Evolutionary conservation across 2,113 vertebrate genomes (phyloP).

Genomic region (Gadus macrocephalus): DNA sequence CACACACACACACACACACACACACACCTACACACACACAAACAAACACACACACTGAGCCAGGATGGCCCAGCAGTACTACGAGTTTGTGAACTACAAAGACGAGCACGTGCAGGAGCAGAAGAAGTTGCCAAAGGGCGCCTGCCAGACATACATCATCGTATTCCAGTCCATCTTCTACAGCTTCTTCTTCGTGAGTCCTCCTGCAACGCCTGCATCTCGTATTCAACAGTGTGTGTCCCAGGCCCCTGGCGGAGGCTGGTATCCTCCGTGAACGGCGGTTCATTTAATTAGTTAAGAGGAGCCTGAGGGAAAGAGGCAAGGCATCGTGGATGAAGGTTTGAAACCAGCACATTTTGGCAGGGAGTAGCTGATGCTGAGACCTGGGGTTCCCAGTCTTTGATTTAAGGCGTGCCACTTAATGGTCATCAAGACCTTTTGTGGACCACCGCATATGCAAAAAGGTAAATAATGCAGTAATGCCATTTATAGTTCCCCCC

Average conservation of each 20-base stretch:
- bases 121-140: slow-evolving; percentile 73
- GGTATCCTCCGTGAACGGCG: too few relatives aligned
- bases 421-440: too few relatives aligned
- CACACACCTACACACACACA: slow-evolving; percentile 1
- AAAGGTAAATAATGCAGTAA: too few relatives aligned
- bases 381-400: too few relatives aligned
- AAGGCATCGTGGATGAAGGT: too few relatives aligned
- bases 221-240: not conserved
- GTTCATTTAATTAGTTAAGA: not conserved
- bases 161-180: slow-evolving; percentile 88
- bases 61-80: slow-evolving; percentile 95
- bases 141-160: slow-evolving; percentile 79
- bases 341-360: too few relatives aligned
- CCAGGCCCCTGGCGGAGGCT: too few relatives aligned
- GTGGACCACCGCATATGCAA: too few relatives aligned
- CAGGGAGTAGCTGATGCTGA: too few relatives aligned
- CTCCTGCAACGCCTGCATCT: not conserved
- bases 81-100: slow-evolving; percentile 85
- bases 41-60: not conserved
- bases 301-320: too few relatives aligned
- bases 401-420: too few relatives aligned
- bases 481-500: too few relatives aligned
- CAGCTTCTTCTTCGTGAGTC: slow-evolving; percentile 83
- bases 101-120: slow-evolving; percentile 83
- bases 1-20: not conserved